Conservation (phyloP, 2,113 vertebrate species). For the Phoxinus phoxinus region DNA sequence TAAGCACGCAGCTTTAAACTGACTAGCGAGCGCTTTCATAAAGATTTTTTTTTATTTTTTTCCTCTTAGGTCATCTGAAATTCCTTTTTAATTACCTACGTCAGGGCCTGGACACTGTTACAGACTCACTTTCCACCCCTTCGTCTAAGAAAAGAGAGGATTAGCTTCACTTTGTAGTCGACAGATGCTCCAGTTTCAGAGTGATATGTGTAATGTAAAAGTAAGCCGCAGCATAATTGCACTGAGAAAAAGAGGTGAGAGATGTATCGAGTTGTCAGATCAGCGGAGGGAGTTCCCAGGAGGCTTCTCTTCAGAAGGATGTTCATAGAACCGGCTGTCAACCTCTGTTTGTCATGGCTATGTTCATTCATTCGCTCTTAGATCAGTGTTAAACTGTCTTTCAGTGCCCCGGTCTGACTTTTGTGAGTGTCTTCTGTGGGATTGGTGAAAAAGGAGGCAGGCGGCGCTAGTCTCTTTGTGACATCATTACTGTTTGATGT, state of each 20-base stretch:
- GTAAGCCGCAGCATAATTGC: constrained; percentile 38
- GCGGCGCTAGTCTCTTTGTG: constrained; percentile 44
- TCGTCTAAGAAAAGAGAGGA: constrained; percentile 28
- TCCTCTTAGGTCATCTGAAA: constrained; percentile 46
- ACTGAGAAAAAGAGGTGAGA: constrained; percentile 63
- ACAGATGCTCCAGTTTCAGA: constrained; percentile 26
- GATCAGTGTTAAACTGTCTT: constrained; percentile 48
- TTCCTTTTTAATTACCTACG: constrained; percentile 53
- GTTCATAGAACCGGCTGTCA: constrained; percentile 56
- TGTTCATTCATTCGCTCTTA: constrained; percentile 2
- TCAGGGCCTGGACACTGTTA: constrained; percentile 20
- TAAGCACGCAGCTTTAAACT: constrained; percentile 57
- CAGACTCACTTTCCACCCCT: neutral
- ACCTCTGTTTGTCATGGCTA: constrained; percentile 45
- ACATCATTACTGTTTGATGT: constrained; percentile 61
- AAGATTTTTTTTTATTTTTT: constrained; percentile 21
- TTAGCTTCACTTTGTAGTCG: constrained; percentile 24
- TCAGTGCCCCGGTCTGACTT: neutral
- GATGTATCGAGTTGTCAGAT: constrained; percentile 73
- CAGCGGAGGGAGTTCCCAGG: constrained; percentile 64
- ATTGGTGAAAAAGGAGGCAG: constrained; percentile 6
- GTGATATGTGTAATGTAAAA: constrained; percentile 37
- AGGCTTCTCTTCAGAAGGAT: constrained; percentile 67
- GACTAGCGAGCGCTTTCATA: constrained; percentile 41
- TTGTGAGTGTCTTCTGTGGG: neutral